Evolutionary conservation across 2,113 vertebrate species (phyloP).

Genomic region (Speoplatyrhinus poulsoni): DNA sequence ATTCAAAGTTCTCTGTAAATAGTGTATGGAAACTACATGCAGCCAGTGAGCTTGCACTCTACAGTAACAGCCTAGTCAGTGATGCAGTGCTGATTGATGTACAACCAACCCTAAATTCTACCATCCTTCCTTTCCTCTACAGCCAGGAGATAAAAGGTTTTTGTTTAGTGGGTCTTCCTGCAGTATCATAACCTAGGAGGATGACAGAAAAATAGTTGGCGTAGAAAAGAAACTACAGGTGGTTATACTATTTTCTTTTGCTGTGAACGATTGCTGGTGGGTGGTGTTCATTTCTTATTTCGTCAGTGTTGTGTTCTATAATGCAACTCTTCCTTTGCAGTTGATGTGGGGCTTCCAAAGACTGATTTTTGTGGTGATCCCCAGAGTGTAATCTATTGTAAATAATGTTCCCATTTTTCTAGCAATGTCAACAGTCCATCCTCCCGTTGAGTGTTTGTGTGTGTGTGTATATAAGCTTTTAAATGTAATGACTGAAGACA

Average conservation of each 20-base stretch:
- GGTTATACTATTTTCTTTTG: slow-evolving; percentile 46
- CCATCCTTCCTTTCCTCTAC: slow-evolving; percentile 19
- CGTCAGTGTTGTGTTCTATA: slow-evolving; percentile 24
- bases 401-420: slow-evolving; percentile 63
- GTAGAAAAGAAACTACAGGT: slow-evolving; percentile 45
- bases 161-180: slow-evolving; percentile 15
- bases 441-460: slow-evolving; percentile 53
- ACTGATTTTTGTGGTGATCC: slow-evolving; percentile 29
- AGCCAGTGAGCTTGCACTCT: slow-evolving; percentile 40
- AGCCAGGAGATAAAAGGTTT: slow-evolving; percentile 13
- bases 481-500: slow-evolving; percentile 62
- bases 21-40: slow-evolving; percentile 47
- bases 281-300: slow-evolving; percentile 10
- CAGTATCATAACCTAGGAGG: slow-evolving; percentile 22
- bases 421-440: slow-evolving; percentile 28
- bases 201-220: slow-evolving; percentile 23
- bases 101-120: slow-evolving; percentile 26
- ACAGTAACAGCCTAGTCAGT: slow-evolving; percentile 34
- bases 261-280: slow-evolving; percentile 14
- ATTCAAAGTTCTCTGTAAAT: slow-evolving; percentile 60
- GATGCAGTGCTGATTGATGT: slow-evolving; percentile 43
- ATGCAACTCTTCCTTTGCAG: slow-evolving; percentile 31
- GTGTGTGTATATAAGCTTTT: slow-evolving; percentile 67
- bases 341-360: not conserved
- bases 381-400: slow-evolving; percentile 56